These are phyloP conservation scores for Cosmia pyralina DNA, from an alignment of 2,888 invertebrate species.

Conservation along the genomic window DNA sequence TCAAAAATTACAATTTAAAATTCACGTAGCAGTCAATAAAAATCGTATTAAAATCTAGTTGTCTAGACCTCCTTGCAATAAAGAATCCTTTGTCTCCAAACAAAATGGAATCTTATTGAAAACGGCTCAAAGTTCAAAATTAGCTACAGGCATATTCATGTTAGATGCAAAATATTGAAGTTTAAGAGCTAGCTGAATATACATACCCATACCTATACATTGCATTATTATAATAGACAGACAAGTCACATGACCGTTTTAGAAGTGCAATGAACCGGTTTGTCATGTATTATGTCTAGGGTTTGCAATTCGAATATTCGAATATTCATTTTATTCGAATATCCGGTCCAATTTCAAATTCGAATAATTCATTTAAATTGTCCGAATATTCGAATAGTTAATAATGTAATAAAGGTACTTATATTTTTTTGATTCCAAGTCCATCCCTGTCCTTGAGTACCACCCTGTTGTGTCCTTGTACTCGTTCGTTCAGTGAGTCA, in stretches of 20 bases:
- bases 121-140: slow-evolving; percentile 20
- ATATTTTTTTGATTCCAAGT: too few relatives aligned
- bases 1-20: slow-evolving; percentile 38
- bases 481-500: too few relatives aligned
- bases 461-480: too few relatives aligned
- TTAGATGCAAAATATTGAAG: slow-evolving; percentile 23
- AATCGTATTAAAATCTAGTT: slow-evolving; percentile 34
- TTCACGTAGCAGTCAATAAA: slow-evolving; percentile 37
- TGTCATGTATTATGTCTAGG: slow-evolving; percentile 37
- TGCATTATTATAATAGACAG: slow-evolving; percentile 46
- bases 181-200: slow-evolving; percentile 4
- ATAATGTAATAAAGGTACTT: too few relatives aligned
- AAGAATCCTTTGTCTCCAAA: neutral
- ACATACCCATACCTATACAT: slow-evolving; percentile 34
- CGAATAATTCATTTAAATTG: too few relatives aligned
- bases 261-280: slow-evolving; percentile 63
- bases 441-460: too few relatives aligned
- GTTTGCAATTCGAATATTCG: too few relatives aligned
- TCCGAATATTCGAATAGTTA: too few relatives aligned
- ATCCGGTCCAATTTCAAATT: too few relatives aligned
- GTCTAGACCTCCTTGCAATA: slow-evolving; percentile 53
- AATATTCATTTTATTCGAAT: too few relatives aligned
- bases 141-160: neutral
- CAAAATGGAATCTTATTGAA: neutral
- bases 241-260: slow-evolving; percentile 50